Evolutionary conservation across 2,113 vertebrate species (phyloP), one percentile per base, ranked within the genome.

Genomic region (Sinocyclocheilus anshuiensis): DNA sequence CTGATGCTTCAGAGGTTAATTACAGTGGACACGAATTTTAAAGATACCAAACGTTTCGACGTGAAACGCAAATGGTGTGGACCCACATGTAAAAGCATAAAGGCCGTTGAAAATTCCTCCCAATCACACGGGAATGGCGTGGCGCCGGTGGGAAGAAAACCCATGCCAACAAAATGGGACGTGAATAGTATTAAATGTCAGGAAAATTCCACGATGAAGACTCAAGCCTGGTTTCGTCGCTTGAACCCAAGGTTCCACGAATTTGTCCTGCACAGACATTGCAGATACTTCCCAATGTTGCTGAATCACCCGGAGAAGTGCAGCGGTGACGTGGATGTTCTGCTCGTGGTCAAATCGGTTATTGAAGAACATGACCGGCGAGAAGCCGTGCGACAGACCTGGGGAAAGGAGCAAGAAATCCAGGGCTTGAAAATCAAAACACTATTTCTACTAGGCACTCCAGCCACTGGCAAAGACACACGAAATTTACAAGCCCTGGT

Each of bases 241-340:
- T 39, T 96, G 90, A 93, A 94, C 84, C 83, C 91, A 4, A 90
- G 92, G 2, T 96, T 96, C 39, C 95, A 95, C 65, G 93, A 95
- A 89, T 96, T 95, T 57, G 94, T 96, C 0, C 87, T 95, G 7
- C 94, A 94, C 88, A 92, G 94, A 84, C 95, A 95, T 84, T 96
- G 96, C 86, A 90, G 94, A 53, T 96, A 96, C 87, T 96, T 94
- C 77, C 96, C 95, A 2, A 93, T 96, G 94, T 83, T 93, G 75
- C 92, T 95, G 20, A 95, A 96, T 91, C 95, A 96, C 85, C 95
- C 96, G 20, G 95, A 96, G 89, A 96, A 94, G 26, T 96, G 96
- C 79, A 87, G 71, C 16, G 91, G 90, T 48, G 90, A 91, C 33
- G 91, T 94, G 45, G 92, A 95, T 86, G 86, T 96, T 74, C 95